Base-by-base conservation (phyloP, 2,113 vertebrate species). In the Sialia sialis region DNA sequence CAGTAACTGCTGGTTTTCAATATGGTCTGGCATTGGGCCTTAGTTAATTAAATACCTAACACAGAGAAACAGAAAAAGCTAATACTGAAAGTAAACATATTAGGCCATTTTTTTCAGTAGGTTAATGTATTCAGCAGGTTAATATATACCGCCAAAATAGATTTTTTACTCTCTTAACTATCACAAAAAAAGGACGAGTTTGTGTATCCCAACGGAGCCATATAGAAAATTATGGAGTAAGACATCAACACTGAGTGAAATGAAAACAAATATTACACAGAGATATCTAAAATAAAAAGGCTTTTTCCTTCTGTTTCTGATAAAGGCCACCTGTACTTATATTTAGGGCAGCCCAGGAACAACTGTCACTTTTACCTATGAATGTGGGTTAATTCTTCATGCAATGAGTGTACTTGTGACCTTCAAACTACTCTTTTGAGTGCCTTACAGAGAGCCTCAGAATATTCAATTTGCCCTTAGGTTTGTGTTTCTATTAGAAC, bases 381-480 rank as follows among this genome's bases (percentile, higher is more conserved):
- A 78, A 75, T 66, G 43, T 66, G 91, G 36, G 70, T 79, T 90
- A 94, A 68, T 92, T 94, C 63, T 64, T 89, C 74, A 56, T 87
- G 62, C 14, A 12, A 13, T 39, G 1, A 0, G 8, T 51, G 36
- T 77, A 34, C 63, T 87, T 87, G 25, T 92, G 91, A 95, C 88
- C 78, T 95, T 92, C 84, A 64, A 80, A 87, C 36, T 43, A 48
- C 46, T 90, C 13, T 27, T 94, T 27, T 87, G 46, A 89, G 44
- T 78, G 58, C 17, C 44, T 81, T 81, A 78, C 16, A 80, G 25
- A 58, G 29, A 49, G 10, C 54, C 19, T 67, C 34, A 68, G 69
- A 94, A 93, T 95, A 91, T 46, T 89, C 55, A 72, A 29, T 58
- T 49, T 92, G 32, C 51, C 74, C 70, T 83, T 43, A 73, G 55